phyloP scores from a whole-genome alignment of 2,113 vertebrate genomes.

The Lagopus leucura region DNA sequence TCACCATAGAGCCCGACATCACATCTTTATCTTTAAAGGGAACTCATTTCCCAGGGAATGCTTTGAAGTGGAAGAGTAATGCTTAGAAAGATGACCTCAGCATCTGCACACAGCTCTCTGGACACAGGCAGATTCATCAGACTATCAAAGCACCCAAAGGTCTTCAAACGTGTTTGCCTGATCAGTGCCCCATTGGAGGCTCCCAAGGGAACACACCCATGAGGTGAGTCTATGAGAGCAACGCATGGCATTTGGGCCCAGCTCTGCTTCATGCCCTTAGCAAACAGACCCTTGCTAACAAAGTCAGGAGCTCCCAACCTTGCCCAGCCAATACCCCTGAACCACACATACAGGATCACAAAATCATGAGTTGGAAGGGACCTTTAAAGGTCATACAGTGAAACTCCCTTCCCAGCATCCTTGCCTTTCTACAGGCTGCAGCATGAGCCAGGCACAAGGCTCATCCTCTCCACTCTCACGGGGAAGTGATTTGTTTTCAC shows the following conservation, averaged over 20 bases:
- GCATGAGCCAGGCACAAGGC: neutral
- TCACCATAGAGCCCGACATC: neutral
- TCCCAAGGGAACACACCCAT: neutral
- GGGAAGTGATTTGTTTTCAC: neutral
- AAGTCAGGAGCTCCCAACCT: neutral
- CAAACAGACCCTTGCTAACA: neutral
- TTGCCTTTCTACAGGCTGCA: neutral
- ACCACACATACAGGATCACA: too few species aligned
- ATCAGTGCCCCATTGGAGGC: neutral
- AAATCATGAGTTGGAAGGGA: too few species aligned
- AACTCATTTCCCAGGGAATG: constrained; percentile 33
- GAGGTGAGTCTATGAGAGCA: rapidly evolving
- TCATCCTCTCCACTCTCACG: neutral
- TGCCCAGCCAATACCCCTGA: neutral
- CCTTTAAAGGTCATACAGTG: too few species aligned
- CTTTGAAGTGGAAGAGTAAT: constrained; percentile 48
- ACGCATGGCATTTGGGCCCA: neutral
- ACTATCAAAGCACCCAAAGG: neutral
- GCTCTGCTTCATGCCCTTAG: neutral
- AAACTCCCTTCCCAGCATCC: neutral
- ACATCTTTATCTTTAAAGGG: constrained; percentile 52
- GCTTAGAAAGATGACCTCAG: constrained; percentile 3
- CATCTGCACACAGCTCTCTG: neutral
- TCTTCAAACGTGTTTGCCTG: neutral
- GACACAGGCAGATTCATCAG: neutral